Evolutionary conservation across 2,888 invertebrate species (phyloP), one percentile per base, ranked within the genome.

Genomic region (Dicyrtomina minuta): DNA sequence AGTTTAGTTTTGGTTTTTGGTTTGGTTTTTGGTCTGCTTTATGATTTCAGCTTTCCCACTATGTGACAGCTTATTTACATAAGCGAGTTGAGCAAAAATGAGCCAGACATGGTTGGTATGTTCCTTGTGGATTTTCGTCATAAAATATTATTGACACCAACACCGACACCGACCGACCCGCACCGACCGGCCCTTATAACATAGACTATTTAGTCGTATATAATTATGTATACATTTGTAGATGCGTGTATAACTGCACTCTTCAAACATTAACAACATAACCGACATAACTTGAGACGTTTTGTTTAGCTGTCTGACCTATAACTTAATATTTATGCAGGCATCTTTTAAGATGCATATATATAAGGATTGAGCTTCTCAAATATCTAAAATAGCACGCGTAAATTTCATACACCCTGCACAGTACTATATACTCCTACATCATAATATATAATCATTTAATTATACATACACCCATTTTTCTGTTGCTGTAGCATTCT

Each of bases 31-130:
- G 27, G 46, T 49, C 17, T 62, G 20, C 46, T 62, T 49, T 49
- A 24, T 49, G 49, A 26, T 43, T 60, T 60, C 24, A 20, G 44
- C 59, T 59, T n/a, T 55, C 33, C 33, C 3, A 33, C 55, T 27
- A 58, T 64, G 64, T 64, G 64, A 53, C 64, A 64, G 64, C 64
- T 64, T 64, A 64, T 64, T 64, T 64, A 64, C 39, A 64, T 51
- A 64, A 64, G 64, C 33, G 55, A 55, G 13, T 13, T 24, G 10
- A 24, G 26, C n/a, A 55, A 55, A 27, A 55, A 22, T 27, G 26
- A 55, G 55, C n/a, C 55, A 24, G 6, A 55, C 55, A 55, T 15
- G 27, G 27, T 27, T 22, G 51, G 20, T 13, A 24, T 51, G 8
- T 8, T 33, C 33, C 4, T 33, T 33, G 33, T 33, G 33, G 33